These are phyloP conservation scores for Acipenser ruthenus DNA, from an alignment of 2,797 vertebrate species.

Conservation along the genomic window DNA sequence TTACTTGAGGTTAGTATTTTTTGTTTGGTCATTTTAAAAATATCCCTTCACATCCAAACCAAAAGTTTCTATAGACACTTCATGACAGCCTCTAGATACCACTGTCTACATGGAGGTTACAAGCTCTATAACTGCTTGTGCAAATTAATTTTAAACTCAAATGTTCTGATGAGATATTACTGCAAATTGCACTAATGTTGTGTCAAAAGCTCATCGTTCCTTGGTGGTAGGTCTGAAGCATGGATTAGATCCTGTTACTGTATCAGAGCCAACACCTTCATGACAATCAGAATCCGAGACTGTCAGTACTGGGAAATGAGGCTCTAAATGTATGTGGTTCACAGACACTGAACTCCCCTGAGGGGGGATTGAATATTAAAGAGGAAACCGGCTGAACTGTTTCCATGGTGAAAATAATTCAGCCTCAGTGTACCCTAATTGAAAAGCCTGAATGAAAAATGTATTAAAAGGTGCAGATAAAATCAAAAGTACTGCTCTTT, in stretches of 20 bases:
- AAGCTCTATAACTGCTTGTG: too few species aligned
- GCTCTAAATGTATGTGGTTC: slow-evolving; percentile 54
- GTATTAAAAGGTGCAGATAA: slow-evolving; percentile 5
- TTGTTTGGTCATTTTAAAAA: too few species aligned
- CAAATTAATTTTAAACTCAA: not conserved
- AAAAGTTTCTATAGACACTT: too few species aligned
- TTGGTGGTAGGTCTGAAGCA: not conserved
- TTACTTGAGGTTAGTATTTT: too few species aligned
- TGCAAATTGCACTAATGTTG: too few species aligned
- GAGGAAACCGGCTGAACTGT: slow-evolving; percentile 51
- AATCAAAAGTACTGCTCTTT: slow-evolving; percentile 21
- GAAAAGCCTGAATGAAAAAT: slow-evolving; percentile 28
- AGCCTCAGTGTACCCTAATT: slow-evolving; percentile 50
- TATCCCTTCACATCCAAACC: too few species aligned
- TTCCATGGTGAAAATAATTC: slow-evolving; percentile 58
- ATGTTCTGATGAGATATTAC: not conserved
- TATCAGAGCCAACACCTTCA: not conserved
- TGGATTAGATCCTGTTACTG: not conserved
- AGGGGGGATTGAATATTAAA: slow-evolving; percentile 55
- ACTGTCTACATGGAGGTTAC: too few species aligned
- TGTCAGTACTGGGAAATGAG: not conserved
- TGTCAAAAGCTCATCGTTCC: too few species aligned
- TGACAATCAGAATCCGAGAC: not conserved
- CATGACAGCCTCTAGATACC: too few species aligned
- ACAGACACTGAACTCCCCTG: slow-evolving; percentile 41